Conservation (phyloP, 1,140 invertebrate species). For the Drosophila paulistorum region DNA sequence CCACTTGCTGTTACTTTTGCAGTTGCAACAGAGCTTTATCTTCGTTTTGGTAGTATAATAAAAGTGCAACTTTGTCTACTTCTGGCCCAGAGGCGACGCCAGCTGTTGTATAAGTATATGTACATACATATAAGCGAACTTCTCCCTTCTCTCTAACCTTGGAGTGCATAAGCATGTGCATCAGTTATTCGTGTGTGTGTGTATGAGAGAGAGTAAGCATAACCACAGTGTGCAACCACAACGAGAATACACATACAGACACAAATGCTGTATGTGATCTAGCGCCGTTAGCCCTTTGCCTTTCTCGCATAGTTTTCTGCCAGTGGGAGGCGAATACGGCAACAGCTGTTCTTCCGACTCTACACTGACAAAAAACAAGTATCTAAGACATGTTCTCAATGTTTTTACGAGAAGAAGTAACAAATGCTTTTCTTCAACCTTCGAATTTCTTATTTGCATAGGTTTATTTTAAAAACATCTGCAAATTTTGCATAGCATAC, state of each 20-base stretch:
- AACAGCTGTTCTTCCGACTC: constrained; percentile 64
- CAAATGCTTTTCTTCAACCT: no score
- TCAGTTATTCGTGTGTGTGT: not conserved
- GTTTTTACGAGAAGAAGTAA: no score
- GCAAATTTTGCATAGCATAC: not conserved
- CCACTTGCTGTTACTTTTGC: constrained; percentile 48
- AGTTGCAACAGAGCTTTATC: constrained; percentile 38
- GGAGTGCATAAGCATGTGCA: constrained; percentile 28
- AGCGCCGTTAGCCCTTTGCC: constrained; percentile 38
- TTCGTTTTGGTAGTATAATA: constrained; percentile 60
- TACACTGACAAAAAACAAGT: constrained; percentile 8
- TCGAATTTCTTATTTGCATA: no score
- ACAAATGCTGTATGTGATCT: constrained; percentile 31
- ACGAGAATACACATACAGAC: constrained; percentile 35
- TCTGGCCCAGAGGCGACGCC: constrained; percentile 12
- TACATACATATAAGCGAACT: constrained; percentile 33
- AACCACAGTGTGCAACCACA: constrained; percentile 54
- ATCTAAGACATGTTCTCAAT: not conserved
- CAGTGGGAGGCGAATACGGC: constrained; percentile 14
- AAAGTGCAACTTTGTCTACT: constrained; percentile 74
- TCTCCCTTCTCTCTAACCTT: constrained; percentile 51
- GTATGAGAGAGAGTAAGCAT: constrained; percentile 29
- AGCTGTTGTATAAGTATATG: constrained; percentile 39
- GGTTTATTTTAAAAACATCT: no score
- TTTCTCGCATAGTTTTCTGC: constrained; percentile 41